These are phyloP conservation scores for Heterodera carotae DNA, from an alignment of 1,140 invertebrate species.

Conservation along the genomic window DNA sequence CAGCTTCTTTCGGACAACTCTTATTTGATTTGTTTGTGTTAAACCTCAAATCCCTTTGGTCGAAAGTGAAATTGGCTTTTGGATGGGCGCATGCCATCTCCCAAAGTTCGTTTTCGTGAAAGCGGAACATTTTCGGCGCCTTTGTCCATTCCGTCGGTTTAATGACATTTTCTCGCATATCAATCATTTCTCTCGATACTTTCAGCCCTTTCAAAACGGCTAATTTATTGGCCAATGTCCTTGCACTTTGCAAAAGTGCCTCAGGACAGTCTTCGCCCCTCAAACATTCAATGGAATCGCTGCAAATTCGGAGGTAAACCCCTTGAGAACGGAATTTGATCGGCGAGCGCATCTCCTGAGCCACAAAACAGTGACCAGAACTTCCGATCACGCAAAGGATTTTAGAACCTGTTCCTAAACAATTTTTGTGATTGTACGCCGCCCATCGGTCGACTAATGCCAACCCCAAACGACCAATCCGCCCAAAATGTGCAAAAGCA, in stretches of 20 bases:
- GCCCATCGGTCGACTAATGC: background rate
- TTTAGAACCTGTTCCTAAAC: slow-evolving; percentile 30
- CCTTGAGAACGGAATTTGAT: slow-evolving; percentile 33
- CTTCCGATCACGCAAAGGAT: slow-evolving; percentile 33
- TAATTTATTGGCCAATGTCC: slow-evolving; percentile 32
- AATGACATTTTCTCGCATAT: slow-evolving; percentile 3
- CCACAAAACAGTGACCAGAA: background rate
- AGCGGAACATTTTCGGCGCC: slow-evolving; percentile 36
- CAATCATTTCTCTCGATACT: background rate
- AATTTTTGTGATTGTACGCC: background rate
- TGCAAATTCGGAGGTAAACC: slow-evolving; percentile 18
- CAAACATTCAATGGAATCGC: slow-evolving; percentile 5
- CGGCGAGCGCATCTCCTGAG: slow-evolving; percentile 19
- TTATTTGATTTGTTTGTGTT: no score
- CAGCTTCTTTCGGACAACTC: no score
- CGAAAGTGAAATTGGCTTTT: slow-evolving; percentile 39
- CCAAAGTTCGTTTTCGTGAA: slow-evolving; percentile 35
- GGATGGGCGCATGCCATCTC: slow-evolving; percentile 26
- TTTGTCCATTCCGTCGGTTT: slow-evolving; percentile 25
- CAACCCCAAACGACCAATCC: slow-evolving; percentile 35
- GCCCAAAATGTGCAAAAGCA: slow-evolving; percentile 41
- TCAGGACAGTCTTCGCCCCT: slow-evolving; percentile 21
- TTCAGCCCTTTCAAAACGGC: slow-evolving; percentile 1
- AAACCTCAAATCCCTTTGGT: slow-evolving; percentile 36
- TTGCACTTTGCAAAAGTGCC: slow-evolving; percentile 5